These are phyloP conservation scores for Zosterops borbonicus DNA, from an alignment of 2,113 vertebrate species.

Conservation along the genomic window DNA sequence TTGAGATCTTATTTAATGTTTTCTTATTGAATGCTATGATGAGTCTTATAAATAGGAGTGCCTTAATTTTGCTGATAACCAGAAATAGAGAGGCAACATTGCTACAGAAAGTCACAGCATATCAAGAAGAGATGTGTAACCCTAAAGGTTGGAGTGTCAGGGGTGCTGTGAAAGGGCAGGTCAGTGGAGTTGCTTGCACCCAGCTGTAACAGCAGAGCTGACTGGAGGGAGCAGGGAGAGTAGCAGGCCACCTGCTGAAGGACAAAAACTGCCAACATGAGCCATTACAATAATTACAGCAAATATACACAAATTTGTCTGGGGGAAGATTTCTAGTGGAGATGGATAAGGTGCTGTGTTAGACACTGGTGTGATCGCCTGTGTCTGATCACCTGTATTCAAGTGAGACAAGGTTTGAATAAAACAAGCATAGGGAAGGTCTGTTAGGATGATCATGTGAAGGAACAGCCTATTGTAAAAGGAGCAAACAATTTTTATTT, in stretches of 20 bases:
- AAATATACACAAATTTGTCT: neutral
- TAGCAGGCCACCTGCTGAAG: neutral
- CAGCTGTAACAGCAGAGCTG: neutral
- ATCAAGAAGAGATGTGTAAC: neutral
- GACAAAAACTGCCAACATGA: neutral
- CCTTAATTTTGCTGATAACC: neutral
- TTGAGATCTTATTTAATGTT: neutral
- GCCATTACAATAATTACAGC: neutral
- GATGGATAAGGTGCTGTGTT: neutral
- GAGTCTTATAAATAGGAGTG: neutral
- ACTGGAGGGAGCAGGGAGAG: neutral
- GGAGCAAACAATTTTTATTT: neutral
- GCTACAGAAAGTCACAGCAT: neutral
- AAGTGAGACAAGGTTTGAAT: neutral
- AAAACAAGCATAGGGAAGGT: neutral
- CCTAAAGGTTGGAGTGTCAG: neutral
- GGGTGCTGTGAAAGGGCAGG: neutral
- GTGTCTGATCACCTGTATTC: neutral
- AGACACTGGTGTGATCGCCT: neutral
- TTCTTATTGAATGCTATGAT: neutral
- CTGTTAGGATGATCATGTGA: neutral
- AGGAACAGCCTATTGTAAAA: neutral
- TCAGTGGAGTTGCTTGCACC: rapidly evolving
- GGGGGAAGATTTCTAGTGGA: neutral
- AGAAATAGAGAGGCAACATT: neutral